Percentiles rank a stretch among this genome's conserved stretches.
Evolutionary conservation across 2,888 invertebrate genomes (phyloP).

Genomic region (Pasiphila rectangulata): DNA sequence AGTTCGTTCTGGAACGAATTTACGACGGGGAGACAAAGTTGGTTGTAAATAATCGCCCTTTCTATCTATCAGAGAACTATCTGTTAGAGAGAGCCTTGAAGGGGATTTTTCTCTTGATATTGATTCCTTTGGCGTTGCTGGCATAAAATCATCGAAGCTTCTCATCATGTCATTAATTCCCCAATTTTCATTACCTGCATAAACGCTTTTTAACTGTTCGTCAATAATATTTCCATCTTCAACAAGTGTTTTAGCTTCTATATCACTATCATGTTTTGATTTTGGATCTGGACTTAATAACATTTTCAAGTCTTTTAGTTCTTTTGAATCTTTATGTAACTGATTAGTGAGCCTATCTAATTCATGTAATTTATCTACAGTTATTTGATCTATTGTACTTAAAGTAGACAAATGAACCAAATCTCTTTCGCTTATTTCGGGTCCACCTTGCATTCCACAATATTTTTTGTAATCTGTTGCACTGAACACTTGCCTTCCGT

Average conservation of each 20-base stretch:
- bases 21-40: slow-evolving; percentile 80
- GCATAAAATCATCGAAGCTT: slow-evolving; percentile 81
- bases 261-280: slow-evolving; percentile 75
- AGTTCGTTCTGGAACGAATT: slow-evolving; percentile 78
- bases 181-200: slow-evolving; percentile 85
- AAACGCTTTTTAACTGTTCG: slow-evolving; percentile 85
- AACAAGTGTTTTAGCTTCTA: slow-evolving; percentile 80
- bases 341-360: slow-evolving; percentile 88
- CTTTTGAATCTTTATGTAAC: slow-evolving; percentile 88
- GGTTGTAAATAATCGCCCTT: slow-evolving; percentile 82
- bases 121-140: slow-evolving; percentile 75
- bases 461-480: slow-evolving; percentile 90
- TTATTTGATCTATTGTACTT: slow-evolving; percentile 88
- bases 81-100: slow-evolving; percentile 83
- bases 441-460: slow-evolving; percentile 83
- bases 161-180: slow-evolving; percentile 84
- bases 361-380: slow-evolving; percentile 89
- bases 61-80: slow-evolving; percentile 82
- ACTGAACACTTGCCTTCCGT: slow-evolving; percentile 85
- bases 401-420: slow-evolving; percentile 87
- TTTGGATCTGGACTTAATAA: slow-evolving; percentile 84
- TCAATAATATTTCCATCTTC: slow-evolving; percentile 85
- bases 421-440: slow-evolving; percentile 89
- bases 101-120: slow-evolving; percentile 79
- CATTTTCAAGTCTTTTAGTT: slow-evolving; percentile 87